Evolutionary conservation across 2,797 vertebrate genomes (phyloP).

Genomic region (Pagetopsis macropterus): DNA sequence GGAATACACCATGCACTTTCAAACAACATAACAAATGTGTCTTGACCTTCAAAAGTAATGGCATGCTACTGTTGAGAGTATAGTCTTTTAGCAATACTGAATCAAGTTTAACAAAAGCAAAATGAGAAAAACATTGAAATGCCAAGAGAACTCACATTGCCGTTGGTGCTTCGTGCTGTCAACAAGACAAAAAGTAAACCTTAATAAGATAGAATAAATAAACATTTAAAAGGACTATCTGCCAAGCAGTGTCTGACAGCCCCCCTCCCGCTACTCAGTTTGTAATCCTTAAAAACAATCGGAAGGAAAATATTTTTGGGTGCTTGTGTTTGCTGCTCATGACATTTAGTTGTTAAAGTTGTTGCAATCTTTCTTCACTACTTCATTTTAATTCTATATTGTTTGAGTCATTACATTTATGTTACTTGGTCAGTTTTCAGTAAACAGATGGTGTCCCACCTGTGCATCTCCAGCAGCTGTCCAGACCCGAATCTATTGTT

Average conservation of each 20-base stretch:
- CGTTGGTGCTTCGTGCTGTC: neutral
- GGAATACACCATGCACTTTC: too few relatives aligned
- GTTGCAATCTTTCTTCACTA: slow-evolving; percentile 6
- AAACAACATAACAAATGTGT: slow-evolving; percentile 9
- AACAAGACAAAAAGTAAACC: slow-evolving; percentile 24
- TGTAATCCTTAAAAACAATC: slow-evolving; percentile 10
- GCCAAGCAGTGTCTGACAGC: neutral
- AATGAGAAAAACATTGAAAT: slow-evolving; percentile 14
- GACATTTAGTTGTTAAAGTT: too few relatives aligned
- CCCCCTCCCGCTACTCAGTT: neutral
- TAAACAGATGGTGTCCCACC: slow-evolving; percentile 29
- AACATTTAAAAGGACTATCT: slow-evolving; percentile 24
- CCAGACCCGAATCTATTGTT: slow-evolving; percentile 7
- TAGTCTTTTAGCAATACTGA: neutral
- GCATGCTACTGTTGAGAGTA: neutral
- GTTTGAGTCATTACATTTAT: slow-evolving; percentile 26
- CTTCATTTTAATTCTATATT: slow-evolving; percentile 3
- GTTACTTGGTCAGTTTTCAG: slow-evolving; percentile 24
- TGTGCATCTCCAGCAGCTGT: slow-evolving; percentile 19
- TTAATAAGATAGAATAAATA: slow-evolving; percentile 22
- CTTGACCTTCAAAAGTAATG: slow-evolving; percentile 8
- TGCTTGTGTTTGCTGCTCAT: neutral
- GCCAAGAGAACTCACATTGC: slow-evolving; percentile 8
- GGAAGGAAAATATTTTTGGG: slow-evolving; percentile 7
- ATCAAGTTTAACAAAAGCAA: neutral